Evolutionary conservation across 2,888 invertebrate genomes (phyloP).

Genomic region (Cosmorhoe ocellata): DNA sequence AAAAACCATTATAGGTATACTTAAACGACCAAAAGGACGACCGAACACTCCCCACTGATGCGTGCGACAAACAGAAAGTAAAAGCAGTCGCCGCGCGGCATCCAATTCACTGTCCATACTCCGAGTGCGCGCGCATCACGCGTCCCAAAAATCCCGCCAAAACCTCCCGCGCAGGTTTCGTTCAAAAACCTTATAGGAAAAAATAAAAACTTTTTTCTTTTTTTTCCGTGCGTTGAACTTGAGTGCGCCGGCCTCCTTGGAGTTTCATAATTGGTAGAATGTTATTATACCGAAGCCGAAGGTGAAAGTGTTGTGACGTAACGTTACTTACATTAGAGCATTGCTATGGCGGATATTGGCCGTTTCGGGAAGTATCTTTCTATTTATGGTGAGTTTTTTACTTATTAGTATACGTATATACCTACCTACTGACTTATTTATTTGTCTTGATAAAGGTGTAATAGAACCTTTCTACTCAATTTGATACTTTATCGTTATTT

Average conservation of each 20-base stretch:
- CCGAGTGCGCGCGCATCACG: slow-evolving; percentile 72
- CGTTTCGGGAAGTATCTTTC: slow-evolving; percentile 68
- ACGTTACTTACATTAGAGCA: slow-evolving; percentile 71
- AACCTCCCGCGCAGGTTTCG: slow-evolving; percentile 39
- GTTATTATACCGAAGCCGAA: slow-evolving; percentile 57
- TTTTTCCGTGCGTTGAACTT: slow-evolving; percentile 65
- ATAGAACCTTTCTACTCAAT: too few species aligned
- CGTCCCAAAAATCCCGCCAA: slow-evolving; percentile 60
- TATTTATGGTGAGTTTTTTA: slow-evolving; percentile 64
- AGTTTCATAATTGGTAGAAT: slow-evolving; percentile 70
- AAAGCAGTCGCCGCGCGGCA: slow-evolving; percentile 64
- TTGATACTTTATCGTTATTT: too few species aligned
- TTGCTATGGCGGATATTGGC: slow-evolving; percentile 70
- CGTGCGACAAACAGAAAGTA: slow-evolving; percentile 65
- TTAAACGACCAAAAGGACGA: slow-evolving; percentile 27
- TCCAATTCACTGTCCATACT: slow-evolving; percentile 65
- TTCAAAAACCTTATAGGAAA: slow-evolving; percentile 27
- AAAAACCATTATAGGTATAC: slow-evolving; percentile 15
- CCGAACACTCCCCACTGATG: slow-evolving; percentile 67
- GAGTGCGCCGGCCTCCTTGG: slow-evolving; percentile 58
- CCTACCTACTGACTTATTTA: too few species aligned
- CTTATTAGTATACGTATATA: not conserved
- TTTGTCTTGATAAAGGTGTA: too few species aligned
- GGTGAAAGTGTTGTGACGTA: slow-evolving; percentile 80
- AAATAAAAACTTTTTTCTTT: slow-evolving; percentile 30